Evolutionary conservation across 37 sponge, comb jelly and placozoan genomes (phyloP).

Genomic region (Spongilla lacustris): DNA sequence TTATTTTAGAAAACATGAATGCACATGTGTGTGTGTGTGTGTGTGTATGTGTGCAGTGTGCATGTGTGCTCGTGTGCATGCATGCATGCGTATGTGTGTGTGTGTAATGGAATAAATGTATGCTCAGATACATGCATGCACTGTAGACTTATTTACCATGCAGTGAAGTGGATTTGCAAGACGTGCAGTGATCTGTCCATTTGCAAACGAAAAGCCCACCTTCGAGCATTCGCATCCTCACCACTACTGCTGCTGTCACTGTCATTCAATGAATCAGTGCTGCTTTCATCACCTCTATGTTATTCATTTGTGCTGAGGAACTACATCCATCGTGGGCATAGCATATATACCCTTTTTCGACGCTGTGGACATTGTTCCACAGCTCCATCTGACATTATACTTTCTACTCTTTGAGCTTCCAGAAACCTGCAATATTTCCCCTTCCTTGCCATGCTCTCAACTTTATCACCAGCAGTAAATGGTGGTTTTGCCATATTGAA

Average conservation of each 20-base stretch:
- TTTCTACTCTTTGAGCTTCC: neutral
- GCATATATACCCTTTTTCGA: neutral
- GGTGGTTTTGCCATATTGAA: no score
- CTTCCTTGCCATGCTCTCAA: no score
- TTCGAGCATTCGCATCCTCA: neutral
- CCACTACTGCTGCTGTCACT: neutral
- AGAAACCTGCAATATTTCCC: no score
- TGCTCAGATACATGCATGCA: neutral
- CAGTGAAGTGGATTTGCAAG: neutral
- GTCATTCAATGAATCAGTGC: neutral
- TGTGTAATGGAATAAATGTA: neutral
- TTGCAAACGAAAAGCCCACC: neutral
- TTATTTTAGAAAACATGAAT: neutral
- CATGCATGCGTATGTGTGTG: neutral
- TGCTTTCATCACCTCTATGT: neutral
- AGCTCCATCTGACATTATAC: neutral
- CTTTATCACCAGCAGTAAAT: no score
- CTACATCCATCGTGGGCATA: neutral
- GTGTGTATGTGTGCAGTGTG: neutral
- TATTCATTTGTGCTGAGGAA: neutral
- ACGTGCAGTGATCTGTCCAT: neutral
- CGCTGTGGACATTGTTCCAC: neutral
- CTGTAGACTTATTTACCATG: neutral
- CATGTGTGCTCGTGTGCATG: neutral
- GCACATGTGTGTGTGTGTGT: no score